A percentile compares a stretch with the other conserved stretches of the same genome.
phyloP scores from a whole-genome alignment of 2,797 vertebrate genomes.

The Enteromius radiatus region DNA sequence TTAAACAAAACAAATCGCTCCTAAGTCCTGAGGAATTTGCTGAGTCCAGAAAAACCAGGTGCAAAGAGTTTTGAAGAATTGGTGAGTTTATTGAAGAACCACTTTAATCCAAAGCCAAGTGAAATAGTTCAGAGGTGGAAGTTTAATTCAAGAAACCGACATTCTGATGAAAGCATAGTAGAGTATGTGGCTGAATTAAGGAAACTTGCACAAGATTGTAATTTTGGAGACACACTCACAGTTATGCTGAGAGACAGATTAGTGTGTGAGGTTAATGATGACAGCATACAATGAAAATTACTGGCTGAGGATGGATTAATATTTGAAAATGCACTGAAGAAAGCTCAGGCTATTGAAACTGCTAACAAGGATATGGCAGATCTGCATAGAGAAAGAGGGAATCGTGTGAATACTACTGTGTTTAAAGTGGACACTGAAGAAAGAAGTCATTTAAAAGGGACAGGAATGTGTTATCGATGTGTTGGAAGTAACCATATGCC shows the following conservation, averaged over 20 bases:
- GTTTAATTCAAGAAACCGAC: neutral
- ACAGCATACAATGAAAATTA: slow-evolving; percentile 9
- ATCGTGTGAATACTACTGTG: neutral
- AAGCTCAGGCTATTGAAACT: slow-evolving; percentile 20
- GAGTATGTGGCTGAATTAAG: slow-evolving; percentile 40
- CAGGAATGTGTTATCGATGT: neutral
- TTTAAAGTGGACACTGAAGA: neutral
- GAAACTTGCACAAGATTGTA: slow-evolving; percentile 37
- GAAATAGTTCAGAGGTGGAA: slow-evolving; percentile 31
- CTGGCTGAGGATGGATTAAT: slow-evolving; percentile 32
- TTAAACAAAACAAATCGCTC: too few species aligned
- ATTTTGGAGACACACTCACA: slow-evolving; percentile 3
- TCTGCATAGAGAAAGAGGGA: neutral
- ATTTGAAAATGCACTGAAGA: slow-evolving; percentile 5
- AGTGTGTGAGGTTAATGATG: slow-evolving; percentile 48
- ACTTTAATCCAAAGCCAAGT: slow-evolving; percentile 10
- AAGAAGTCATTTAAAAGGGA: neutral
- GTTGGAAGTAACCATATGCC: neutral
- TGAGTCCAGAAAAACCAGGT: neutral
- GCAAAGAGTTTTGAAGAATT: slow-evolving; percentile 21
- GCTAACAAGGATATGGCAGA: slow-evolving; percentile 30
- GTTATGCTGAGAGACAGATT: slow-evolving; percentile 39
- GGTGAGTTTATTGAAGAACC: neutral
- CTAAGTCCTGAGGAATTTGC: slow-evolving; percentile 10
- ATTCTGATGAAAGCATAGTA: slow-evolving; percentile 4